phyloP scores from a whole-genome alignment of 2,113 vertebrate genomes.

The Lontra canadensis region DNA sequence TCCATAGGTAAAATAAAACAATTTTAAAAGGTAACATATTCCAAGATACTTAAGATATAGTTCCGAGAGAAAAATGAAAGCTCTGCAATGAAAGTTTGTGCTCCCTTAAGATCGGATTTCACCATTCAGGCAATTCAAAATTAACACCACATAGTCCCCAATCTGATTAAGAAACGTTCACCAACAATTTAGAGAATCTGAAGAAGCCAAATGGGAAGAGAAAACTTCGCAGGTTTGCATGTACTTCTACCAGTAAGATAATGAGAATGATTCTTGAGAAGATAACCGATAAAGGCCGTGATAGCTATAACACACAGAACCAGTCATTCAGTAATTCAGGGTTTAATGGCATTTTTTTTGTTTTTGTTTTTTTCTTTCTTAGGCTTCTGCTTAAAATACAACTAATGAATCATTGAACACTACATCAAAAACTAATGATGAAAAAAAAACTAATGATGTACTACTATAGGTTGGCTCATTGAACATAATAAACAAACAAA shows the following conservation, averaged over 20 bases:
- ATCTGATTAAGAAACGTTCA: slow-evolving; percentile 12
- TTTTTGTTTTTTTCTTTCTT: neutral
- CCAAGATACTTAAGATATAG: neutral
- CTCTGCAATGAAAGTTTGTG: neutral
- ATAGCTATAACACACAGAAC: neutral
- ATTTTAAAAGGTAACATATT: neutral
- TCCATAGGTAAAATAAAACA: neutral
- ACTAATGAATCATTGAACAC: too few species aligned
- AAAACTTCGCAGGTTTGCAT: neutral
- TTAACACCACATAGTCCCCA: neutral
- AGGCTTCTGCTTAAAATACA: neutral
- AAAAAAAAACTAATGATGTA: too few species aligned
- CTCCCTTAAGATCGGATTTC: slow-evolving; percentile 33
- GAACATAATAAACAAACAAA: too few species aligned
- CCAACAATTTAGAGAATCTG: neutral
- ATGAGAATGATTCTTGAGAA: neutral
- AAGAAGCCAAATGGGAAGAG: neutral
- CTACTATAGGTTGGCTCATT: too few species aligned
- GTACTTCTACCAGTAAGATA: neutral
- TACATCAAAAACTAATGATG: too few species aligned
- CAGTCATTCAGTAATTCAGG: neutral
- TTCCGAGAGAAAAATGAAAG: neutral
- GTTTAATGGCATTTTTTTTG: neutral
- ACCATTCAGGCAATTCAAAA: slow-evolving; percentile 32
- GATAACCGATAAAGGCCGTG: neutral